phyloP scores from a whole-genome alignment of 2,113 vertebrate genomes.

The Prolemur simus region DNA sequence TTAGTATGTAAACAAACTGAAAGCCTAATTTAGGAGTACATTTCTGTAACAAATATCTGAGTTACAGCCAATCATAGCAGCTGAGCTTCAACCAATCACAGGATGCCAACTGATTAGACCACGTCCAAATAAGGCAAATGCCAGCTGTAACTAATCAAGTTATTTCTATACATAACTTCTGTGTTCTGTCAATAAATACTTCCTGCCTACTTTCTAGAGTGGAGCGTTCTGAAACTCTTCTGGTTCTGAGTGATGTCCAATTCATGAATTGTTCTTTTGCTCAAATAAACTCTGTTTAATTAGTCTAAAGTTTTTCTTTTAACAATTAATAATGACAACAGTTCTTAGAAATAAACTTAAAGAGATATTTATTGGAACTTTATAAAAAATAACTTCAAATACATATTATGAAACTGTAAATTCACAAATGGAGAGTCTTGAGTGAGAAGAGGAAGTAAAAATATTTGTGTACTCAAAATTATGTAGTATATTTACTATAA shows the following conservation, averaged over 20 bases:
- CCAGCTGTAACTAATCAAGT: background rate
- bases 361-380: background rate
- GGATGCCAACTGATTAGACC: background rate
- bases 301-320: background rate
- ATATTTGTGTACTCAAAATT: background rate
- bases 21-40: background rate
- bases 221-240: background rate
- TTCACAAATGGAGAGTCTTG: background rate
- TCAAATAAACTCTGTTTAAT: background rate
- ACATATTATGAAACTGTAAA: background rate
- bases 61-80: background rate
- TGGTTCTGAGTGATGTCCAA: background rate
- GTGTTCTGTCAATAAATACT: background rate
- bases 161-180: background rate
- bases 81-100: background rate
- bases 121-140: background rate
- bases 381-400: background rate
- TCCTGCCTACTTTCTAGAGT: background rate
- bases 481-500: background rate
- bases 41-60: background rate
- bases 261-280: background rate
- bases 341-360: background rate
- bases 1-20: background rate
- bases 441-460: background rate
- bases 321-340: background rate